phyloP scores from a whole-genome alignment of 2,888 invertebrate species.

The Ennomos erosarius region DNA sequence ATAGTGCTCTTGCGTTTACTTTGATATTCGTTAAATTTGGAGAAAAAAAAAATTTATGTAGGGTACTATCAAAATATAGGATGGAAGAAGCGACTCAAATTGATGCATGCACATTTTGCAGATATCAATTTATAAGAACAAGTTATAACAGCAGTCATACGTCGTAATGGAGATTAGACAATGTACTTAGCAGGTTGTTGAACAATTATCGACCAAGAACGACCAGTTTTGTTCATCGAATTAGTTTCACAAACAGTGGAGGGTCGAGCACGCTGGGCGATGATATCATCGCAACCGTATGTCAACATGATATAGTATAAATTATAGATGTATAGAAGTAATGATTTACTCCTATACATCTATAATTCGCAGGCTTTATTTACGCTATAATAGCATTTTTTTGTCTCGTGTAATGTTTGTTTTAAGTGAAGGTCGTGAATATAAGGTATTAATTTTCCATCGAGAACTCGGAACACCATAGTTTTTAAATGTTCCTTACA shows the following conservation, averaged over 20 bases:
- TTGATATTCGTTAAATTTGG: no score
- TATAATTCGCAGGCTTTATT: slow-evolving; percentile 39
- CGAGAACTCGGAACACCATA: no score
- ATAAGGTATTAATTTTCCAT: not conserved
- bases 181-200: slow-evolving; percentile 46
- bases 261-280: slow-evolving; percentile 43
- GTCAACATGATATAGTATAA: slow-evolving; percentile 53
- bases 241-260: slow-evolving; percentile 57
- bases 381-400: slow-evolving; percentile 35
- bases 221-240: slow-evolving; percentile 54
- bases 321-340: slow-evolving; percentile 38
- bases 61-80: no score
- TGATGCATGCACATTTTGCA: no score
- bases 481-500: no score
- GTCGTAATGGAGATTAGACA: slow-evolving; percentile 18
- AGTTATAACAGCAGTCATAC: slow-evolving; percentile 5
- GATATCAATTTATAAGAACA: no score
- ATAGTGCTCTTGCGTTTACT: no score
- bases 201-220: slow-evolving; percentile 45
- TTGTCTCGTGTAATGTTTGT: slow-evolving; percentile 16
- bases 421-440: slow-evolving; percentile 25
- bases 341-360: slow-evolving; percentile 50
- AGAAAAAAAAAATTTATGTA: no score
- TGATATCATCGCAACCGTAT: slow-evolving; percentile 66
- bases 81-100: no score